Conservation (phyloP, 1,140 invertebrate species). For the Pteromalus puparum region DNA sequence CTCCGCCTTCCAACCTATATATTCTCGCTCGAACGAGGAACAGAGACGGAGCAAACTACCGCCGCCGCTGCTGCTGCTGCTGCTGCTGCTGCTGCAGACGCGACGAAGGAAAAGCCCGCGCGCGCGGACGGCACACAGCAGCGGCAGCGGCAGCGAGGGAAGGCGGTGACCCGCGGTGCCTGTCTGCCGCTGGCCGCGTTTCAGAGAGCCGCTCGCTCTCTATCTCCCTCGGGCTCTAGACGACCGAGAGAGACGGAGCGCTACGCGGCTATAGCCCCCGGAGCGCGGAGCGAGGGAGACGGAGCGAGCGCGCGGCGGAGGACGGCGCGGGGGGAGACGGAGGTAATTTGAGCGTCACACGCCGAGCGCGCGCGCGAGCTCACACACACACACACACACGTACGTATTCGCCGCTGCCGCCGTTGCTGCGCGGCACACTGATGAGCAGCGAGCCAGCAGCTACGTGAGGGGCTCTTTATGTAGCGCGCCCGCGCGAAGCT, state of each 20-base stretch:
- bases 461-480: neutral
- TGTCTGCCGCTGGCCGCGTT: conserved; percentile 64
- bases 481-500: neutral
- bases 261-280: no score
- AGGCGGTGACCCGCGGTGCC: conserved; percentile 64
- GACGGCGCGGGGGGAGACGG: conserved; percentile 53
- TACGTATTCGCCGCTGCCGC: conserved; percentile 59
- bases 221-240: conserved; percentile 31
- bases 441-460: neutral
- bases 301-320: neutral
- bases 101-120: conserved; percentile 60
- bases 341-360: conserved; percentile 74
- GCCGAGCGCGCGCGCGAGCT: conserved; percentile 67
- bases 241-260: neutral
- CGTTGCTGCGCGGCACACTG: conserved; percentile 52
- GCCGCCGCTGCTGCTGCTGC: conserved; percentile 43
- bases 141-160: conserved; percentile 68
- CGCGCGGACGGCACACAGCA: conserved; percentile 63
- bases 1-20: conserved; percentile 8
- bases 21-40: conserved; percentile 49
- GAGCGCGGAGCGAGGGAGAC: neutral
- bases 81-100: conserved; percentile 43
- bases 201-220: conserved; percentile 51
- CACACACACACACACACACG: conserved; percentile 60
- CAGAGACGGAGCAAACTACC: conserved; percentile 24